These are phyloP conservation scores for Hippopotamus amphibius DNA, from an alignment of 2,113 vertebrate genomes.

Conservation along the genomic window DNA sequence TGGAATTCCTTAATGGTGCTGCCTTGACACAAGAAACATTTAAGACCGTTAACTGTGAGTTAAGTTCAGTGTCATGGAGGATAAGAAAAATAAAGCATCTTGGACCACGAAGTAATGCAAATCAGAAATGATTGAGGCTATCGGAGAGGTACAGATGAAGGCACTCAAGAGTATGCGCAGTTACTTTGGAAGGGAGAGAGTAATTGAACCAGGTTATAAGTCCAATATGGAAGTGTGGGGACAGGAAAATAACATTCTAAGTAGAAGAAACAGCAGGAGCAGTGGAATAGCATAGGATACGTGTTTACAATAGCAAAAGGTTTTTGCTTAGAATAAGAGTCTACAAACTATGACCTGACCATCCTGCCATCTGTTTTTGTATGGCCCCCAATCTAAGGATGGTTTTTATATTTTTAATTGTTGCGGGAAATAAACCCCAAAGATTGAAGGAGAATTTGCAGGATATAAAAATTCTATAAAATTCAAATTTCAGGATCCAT, in stretches of 20 bases:
- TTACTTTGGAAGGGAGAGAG: not conserved
- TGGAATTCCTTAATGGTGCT: not conserved
- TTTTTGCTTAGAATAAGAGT: not conserved
- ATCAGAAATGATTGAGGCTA: not conserved
- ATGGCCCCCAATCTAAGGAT: not conserved
- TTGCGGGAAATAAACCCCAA: not conserved
- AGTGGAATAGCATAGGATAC: not conserved
- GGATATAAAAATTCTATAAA: not conserved
- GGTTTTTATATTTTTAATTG: slow-evolving; percentile 6
- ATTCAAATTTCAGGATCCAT: not conserved
- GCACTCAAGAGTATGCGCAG: not conserved
- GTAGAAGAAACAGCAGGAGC: not conserved
- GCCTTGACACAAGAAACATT: not conserved
- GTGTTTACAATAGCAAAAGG: slow-evolving; percentile 1
- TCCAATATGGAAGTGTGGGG: not conserved
- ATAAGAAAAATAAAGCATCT: not conserved
- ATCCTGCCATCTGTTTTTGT: not conserved
- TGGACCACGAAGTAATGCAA: not conserved
- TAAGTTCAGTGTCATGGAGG: not conserved
- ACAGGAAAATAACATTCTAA: not conserved
- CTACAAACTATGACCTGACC: not conserved
- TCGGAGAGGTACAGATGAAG: not conserved
- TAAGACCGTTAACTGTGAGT: not conserved
- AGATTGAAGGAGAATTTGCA: not conserved
- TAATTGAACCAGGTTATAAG: not conserved